These are phyloP conservation scores for Rhagoletis pomonella DNA, from an alignment of 1,140 invertebrate species.

Conservation along the genomic window DNA sequence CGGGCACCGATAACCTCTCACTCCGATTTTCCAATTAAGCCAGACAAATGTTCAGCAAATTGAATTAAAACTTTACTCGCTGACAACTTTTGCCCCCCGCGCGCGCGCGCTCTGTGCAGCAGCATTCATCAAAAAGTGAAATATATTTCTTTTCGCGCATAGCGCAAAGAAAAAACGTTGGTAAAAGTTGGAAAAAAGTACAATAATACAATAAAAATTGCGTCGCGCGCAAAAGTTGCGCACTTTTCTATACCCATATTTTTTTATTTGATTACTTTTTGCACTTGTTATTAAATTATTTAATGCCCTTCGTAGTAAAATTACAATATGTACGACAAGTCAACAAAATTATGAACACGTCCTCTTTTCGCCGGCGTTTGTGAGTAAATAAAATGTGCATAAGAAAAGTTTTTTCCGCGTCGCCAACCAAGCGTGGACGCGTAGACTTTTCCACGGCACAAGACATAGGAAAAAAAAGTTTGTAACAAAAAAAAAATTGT, in stretches of 20 bases:
- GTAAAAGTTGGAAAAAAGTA: slow-evolving; percentile 1
- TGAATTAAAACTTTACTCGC: slow-evolving; percentile 50
- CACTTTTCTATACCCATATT: neutral
- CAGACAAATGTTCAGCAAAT: slow-evolving; percentile 45
- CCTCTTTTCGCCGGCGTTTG: slow-evolving; percentile 46
- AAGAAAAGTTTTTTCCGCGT: slow-evolving; percentile 62
- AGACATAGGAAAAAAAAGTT: slow-evolving; percentile 57
- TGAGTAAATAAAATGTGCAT: slow-evolving; percentile 70
- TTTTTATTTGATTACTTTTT: slow-evolving; percentile 39
- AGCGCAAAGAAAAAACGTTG: neutral
- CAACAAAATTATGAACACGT: slow-evolving; percentile 74
- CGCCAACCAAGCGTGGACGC: neutral
- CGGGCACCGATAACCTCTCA: neutral
- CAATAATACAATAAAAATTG: slow-evolving; percentile 29
- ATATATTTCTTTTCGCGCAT: neutral
- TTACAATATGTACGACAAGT: slow-evolving; percentile 68
- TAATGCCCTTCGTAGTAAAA: slow-evolving; percentile 71
- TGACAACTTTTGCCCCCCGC: slow-evolving; percentile 14
- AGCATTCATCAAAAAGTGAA: neutral
- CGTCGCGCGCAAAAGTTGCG: slow-evolving; percentile 19
- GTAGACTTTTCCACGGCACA: neutral
- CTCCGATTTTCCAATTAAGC: neutral
- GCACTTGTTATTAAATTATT: slow-evolving; percentile 71
- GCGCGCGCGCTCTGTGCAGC: neutral
- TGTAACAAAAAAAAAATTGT: slow-evolving; percentile 61